phyloP scores from a whole-genome alignment of 2,888 invertebrate species.

The Lithosia quadra region DNA sequence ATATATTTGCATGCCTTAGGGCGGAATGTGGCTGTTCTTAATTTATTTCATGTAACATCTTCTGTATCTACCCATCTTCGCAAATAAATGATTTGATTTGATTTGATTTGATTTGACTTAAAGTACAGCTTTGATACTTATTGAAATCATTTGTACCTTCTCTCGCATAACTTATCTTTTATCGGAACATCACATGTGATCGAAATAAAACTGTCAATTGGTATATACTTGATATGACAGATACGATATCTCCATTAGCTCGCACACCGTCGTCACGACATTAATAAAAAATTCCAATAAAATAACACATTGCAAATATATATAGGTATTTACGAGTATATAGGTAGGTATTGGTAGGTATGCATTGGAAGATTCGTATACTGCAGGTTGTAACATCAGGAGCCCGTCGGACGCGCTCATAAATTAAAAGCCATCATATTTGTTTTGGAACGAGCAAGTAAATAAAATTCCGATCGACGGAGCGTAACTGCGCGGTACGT shows the following conservation, averaged over 20 bases:
- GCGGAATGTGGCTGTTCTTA: no score
- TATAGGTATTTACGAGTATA: no score
- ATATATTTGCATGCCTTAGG: no score
- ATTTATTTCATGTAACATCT: no score
- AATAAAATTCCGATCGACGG: slow-evolving; percentile 81
- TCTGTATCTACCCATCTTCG: no score
- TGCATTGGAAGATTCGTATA: slow-evolving; percentile 44
- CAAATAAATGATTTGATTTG: no score
- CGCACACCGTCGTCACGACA: slow-evolving; percentile 73
- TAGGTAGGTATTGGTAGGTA: slow-evolving; percentile 21
- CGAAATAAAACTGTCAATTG: slow-evolving; percentile 83
- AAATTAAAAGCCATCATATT: slow-evolving; percentile 85
- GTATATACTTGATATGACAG: slow-evolving; percentile 78
- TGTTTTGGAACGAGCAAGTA: slow-evolving; percentile 78
- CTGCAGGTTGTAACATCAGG: slow-evolving; percentile 61
- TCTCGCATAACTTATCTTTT: slow-evolving; percentile 62
- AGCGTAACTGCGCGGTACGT: slow-evolving; percentile 78
- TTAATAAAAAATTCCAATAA: slow-evolving; percentile 71
- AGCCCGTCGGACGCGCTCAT: slow-evolving; percentile 70
- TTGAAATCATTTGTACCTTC: slow-evolving; percentile 10
- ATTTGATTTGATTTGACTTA: no score
- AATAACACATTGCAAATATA: slow-evolving; percentile 67
- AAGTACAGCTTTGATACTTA: not conserved
- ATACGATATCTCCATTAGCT: slow-evolving; percentile 82
- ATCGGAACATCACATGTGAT: slow-evolving; percentile 73